These are phyloP conservation scores for Myrmecobius fasciatus DNA, from an alignment of 2,113 vertebrate species.

Conservation along the genomic window DNA sequence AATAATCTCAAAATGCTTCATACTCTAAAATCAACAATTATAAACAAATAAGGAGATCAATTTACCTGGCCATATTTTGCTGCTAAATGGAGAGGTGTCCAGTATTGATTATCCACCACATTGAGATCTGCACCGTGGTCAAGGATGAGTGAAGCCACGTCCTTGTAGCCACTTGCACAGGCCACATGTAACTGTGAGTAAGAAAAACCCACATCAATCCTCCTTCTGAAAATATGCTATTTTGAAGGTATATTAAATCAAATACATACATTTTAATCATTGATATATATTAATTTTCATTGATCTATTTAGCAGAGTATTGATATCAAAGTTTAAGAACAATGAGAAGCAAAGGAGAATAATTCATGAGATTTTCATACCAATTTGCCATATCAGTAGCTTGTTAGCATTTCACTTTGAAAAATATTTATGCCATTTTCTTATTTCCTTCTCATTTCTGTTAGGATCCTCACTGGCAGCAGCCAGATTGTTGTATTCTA, in stretches of 20 bases:
- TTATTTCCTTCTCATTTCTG: not conserved
- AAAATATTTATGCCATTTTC: not conserved
- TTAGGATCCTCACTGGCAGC: not conserved
- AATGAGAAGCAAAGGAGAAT: not conserved
- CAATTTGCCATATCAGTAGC: not conserved
- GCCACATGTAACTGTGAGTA: conserved; percentile 91
- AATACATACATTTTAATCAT: too few relatives aligned
- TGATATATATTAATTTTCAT: not conserved
- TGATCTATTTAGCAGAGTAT: not conserved
- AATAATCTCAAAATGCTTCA: not conserved
- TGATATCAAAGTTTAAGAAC: not conserved
- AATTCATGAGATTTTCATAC: accelerated
- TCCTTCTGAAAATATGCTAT: not conserved
- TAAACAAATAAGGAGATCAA: not conserved
- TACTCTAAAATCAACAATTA: not conserved
- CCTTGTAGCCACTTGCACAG: conserved; percentile 92
- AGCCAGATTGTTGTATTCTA: not conserved
- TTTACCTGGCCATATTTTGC: conserved; percentile 97
- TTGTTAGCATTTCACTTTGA: not conserved
- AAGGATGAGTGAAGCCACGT: conserved; percentile 88
- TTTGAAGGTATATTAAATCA: not conserved
- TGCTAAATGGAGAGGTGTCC: conserved; percentile 95
- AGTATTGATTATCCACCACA: conserved; percentile 86
- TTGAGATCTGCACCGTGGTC: conserved; percentile 90
- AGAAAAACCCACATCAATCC: not conserved